Conservation (phyloP, 2,113 vertebrate species). For the Oceanodroma tethys region DNA sequence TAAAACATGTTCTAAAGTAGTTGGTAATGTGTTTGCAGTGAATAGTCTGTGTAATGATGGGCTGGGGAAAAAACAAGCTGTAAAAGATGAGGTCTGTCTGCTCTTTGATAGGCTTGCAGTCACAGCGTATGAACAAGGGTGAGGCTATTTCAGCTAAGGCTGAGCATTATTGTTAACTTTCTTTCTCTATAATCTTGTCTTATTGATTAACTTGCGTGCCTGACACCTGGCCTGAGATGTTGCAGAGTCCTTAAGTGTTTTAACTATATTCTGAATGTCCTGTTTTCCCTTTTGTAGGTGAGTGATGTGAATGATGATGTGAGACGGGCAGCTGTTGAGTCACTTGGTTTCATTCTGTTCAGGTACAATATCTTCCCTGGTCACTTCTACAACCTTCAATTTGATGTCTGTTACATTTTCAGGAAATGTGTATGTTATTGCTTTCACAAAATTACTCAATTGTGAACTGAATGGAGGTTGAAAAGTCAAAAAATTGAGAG, state of each 20-base stretch:
- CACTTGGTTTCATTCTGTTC: constrained; percentile 98
- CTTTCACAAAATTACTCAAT: not conserved
- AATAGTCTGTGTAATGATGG: not conserved
- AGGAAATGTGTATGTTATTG: not conserved
- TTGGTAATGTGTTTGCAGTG: not conserved
- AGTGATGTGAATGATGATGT: constrained; percentile 98
- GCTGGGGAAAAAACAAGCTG: not conserved
- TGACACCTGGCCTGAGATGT: not conserved
- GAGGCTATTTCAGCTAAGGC: not conserved
- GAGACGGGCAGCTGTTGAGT: constrained; percentile 94
- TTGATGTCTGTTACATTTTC: not conserved
- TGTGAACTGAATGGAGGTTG: not conserved
- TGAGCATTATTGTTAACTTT: not conserved
- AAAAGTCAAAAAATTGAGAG: not conserved
- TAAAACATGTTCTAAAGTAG: not conserved
- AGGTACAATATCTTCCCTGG: constrained; percentile 77
- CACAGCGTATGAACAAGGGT: not conserved
- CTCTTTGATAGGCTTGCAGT: not conserved
- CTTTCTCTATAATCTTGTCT: not conserved
- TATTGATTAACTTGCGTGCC: not conserved
- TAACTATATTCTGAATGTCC: not conserved
- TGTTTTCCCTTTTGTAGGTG: constrained; percentile 75
- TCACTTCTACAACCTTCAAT: not conserved
- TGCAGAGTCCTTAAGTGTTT: not conserved
- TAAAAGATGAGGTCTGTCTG: not conserved